These are phyloP conservation scores for Emydura subglobosa DNA, from an alignment of 2,113 vertebrate genomes.

Conservation along the genomic window DNA sequence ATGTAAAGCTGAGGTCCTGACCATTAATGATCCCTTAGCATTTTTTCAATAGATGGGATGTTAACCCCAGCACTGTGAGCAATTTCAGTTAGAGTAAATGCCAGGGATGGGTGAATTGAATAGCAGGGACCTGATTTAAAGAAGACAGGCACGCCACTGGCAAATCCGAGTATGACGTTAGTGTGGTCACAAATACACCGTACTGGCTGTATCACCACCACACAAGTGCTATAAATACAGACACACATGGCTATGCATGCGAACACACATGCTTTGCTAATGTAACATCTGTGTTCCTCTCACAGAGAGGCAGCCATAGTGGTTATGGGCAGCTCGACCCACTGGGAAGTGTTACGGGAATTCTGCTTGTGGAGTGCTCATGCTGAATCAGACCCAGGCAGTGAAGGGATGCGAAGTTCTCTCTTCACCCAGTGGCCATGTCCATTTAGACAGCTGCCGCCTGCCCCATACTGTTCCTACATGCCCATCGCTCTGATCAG, in stretches of 20 bases:
- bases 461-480: not conserved
- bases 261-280: not conserved
- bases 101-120: not conserved
- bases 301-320: not conserved
- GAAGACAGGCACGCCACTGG: not conserved
- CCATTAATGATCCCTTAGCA: not conserved
- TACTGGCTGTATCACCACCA: not conserved
- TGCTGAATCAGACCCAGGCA: not conserved
- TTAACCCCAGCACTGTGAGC: not conserved
- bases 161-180: not conserved
- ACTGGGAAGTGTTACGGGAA: accelerated
- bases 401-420: not conserved
- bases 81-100: not conserved
- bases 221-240: not conserved
- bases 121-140: not conserved
- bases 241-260: not conserved
- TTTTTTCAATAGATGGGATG: not conserved
- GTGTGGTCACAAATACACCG: too few species aligned
- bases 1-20: not conserved
- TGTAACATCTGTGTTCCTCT: too few species aligned
- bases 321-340: not conserved
- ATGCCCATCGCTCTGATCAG: not conserved
- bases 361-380: accelerated
- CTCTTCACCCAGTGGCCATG: not conserved
- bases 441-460: not conserved